Evolutionary conservation across 2,113 vertebrate species (phyloP).

Genomic region (Cathartes aura): DNA sequence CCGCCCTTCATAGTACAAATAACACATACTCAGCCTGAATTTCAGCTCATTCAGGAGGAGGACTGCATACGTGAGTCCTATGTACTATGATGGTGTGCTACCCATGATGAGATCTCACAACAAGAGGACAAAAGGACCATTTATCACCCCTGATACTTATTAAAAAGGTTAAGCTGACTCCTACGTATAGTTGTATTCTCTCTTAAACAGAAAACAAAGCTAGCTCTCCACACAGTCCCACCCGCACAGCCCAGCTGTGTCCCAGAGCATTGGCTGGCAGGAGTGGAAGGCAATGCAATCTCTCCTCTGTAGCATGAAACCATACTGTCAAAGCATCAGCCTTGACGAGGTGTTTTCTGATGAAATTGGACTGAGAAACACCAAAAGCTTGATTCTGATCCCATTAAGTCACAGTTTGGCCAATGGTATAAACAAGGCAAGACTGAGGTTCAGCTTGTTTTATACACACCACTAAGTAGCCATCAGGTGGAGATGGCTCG

Average conservation of each 20-base stretch:
- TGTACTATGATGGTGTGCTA: not conserved
- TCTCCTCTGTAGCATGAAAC: not conserved
- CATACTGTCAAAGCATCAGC: not conserved
- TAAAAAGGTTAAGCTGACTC: not conserved
- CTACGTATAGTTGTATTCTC: accelerated
- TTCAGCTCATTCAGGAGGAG: not conserved
- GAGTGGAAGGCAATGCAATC: not conserved
- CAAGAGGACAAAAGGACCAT: not conserved
- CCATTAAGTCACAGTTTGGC: not conserved
- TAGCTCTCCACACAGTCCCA: not conserved
- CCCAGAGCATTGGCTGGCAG: not conserved
- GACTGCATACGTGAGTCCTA: not conserved
- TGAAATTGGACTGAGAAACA: not conserved
- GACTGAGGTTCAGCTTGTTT: not conserved
- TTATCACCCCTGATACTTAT: not conserved
- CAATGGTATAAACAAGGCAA: not conserved
- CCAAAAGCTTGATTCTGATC: not conserved
- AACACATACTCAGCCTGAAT: not conserved
- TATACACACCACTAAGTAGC: not conserved
- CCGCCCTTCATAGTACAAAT: accelerated
- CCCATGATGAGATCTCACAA: not conserved
- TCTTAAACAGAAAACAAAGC: not conserved
- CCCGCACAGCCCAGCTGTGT: not conserved
- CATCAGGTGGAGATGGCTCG: accelerated
- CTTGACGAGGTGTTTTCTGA: not conserved